Conservation (phyloP, 2,888 invertebrate genomes). For the Zonitis immaculata region DNA sequence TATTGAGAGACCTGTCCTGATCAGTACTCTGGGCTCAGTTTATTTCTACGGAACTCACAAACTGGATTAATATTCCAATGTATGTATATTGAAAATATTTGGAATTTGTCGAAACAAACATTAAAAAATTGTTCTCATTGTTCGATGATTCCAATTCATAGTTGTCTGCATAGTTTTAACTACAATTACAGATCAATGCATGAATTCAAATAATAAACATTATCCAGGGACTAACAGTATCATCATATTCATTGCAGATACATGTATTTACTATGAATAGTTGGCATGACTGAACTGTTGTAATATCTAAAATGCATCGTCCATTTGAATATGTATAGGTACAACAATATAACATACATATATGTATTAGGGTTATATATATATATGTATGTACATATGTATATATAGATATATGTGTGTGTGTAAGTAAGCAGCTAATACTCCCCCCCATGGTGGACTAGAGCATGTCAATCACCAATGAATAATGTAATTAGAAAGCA, state of each 20-base stretch:
- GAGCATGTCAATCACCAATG: constrained; percentile 44
- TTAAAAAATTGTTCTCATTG: no score
- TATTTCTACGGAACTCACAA: no score
- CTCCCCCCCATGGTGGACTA: constrained; percentile 23
- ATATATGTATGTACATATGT: background rate
- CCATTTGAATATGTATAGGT: background rate
- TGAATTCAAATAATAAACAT: background rate
- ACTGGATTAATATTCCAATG: no score
- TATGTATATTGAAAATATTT: no score
- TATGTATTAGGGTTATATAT: background rate
- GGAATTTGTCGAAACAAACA: no score
- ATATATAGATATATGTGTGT: background rate
- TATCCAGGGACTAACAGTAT: background rate
- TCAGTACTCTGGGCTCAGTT: no score
- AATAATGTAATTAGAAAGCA: constrained; percentile 48
- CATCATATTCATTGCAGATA: background rate
- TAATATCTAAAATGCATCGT: background rate
- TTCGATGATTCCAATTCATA: no score
- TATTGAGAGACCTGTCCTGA: no score
- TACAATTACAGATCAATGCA: background rate
- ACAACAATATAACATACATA: background rate
- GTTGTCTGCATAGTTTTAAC: no score
- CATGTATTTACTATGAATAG: background rate
- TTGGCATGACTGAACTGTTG: background rate
- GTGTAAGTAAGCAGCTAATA: constrained; percentile 22